These are phyloP conservation scores for Eueremaeus valkanovi DNA, from an alignment of 2,888 invertebrate genomes.

Conservation along the genomic window DNA sequence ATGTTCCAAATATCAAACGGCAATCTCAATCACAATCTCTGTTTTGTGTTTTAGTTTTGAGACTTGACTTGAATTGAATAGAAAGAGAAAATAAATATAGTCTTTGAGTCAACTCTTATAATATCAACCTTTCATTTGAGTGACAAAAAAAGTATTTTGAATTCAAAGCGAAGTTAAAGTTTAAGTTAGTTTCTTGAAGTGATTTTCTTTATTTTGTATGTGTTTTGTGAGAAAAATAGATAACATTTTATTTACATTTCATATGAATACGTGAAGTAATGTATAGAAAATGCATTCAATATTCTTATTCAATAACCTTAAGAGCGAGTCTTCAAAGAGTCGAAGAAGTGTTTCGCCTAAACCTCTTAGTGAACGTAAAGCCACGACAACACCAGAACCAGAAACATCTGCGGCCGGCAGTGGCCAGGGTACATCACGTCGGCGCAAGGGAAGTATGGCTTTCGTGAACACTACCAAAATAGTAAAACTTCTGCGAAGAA, in stretches of 20 bases:
- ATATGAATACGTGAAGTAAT: no score
- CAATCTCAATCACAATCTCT: neutral
- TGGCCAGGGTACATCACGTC: constrained; percentile 38
- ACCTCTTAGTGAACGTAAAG: neutral
- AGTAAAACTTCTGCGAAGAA: constrained; percentile 45
- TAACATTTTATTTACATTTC: no score
- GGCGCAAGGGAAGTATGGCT: constrained; percentile 42
- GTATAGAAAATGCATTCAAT: no score
- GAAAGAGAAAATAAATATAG: neutral
- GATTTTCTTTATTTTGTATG: neutral
- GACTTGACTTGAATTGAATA: neutral
- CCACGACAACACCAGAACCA: neutral
- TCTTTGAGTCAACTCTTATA: neutral
- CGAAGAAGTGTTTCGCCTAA: neutral
- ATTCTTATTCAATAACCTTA: neutral
- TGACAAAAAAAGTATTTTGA: neutral
- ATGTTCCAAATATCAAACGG: neutral
- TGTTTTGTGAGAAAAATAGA: neutral
- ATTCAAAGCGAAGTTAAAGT: neutral
- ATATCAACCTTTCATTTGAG: neutral
- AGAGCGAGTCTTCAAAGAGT: constrained; percentile 1
- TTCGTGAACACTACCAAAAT: constrained; percentile 42
- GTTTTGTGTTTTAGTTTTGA: no score
- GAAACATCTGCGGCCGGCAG: neutral
- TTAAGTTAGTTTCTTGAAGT: neutral